Percentiles rank a stretch among this genome's conserved stretches.
Evolutionary conservation across 2,888 invertebrate genomes (phyloP).

Genomic region (Cosmia pyralina): DNA sequence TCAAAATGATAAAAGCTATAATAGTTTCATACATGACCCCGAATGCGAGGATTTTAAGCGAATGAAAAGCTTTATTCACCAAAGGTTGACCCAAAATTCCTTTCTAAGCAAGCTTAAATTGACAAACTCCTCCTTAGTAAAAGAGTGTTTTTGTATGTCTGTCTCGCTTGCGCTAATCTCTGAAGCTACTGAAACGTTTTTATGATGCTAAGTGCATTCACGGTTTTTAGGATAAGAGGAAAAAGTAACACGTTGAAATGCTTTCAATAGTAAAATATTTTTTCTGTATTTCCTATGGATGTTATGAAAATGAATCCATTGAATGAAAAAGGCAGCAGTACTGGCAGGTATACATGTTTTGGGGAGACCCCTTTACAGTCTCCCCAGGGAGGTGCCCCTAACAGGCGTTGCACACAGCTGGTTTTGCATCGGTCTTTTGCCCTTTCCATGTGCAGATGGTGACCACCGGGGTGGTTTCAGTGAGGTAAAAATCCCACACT

Average conservation of each 20-base stretch:
- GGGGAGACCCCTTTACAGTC: no score
- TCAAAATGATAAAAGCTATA: constrained; percentile 28
- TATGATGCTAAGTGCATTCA: neutral
- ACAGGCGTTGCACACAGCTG: no score
- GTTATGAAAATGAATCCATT: neutral
- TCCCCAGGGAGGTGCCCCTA: no score
- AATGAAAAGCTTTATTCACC: constrained; percentile 22
- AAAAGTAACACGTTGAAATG: neutral
- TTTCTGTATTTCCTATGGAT: no score
- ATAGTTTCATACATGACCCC: constrained; percentile 32
- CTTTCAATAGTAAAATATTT: neutral
- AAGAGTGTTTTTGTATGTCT: constrained; percentile 2
- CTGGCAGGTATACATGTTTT: neutral
- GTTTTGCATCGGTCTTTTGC: no score
- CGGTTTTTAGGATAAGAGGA: neutral
- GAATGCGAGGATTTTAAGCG: constrained; percentile 24
- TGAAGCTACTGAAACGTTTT: neutral
- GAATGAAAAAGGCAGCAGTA: neutral
- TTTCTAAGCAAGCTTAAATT: constrained; percentile 14
- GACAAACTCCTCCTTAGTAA: neutral
- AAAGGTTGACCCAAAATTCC: constrained; percentile 33
- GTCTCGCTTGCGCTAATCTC: constrained; percentile 8
- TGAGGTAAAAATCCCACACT: no score
- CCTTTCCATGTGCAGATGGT: no score
- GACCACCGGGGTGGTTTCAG: no score